Percentiles rank a stretch among this genome's conserved stretches.
These are phyloP conservation scores for Cerceris ruficornis DNA, from an alignment of 2,888 invertebrate species.

Conservation along the genomic window DNA sequence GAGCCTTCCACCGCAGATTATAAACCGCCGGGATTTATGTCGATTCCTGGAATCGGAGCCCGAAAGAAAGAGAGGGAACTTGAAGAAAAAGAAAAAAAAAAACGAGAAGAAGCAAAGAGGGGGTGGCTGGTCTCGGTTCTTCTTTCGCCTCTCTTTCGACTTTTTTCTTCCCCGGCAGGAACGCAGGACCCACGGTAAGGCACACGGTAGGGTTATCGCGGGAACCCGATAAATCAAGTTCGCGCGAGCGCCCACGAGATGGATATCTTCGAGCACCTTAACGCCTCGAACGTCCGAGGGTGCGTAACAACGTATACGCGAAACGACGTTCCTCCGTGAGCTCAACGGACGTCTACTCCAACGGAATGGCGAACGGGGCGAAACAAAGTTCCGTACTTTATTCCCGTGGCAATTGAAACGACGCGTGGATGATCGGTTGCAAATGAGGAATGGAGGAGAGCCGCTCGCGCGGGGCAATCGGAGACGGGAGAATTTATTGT, in stretches of 20 bases:
- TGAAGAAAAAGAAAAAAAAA: not conserved
- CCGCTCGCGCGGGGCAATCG: slow-evolving; percentile 38
- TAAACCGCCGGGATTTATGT: slow-evolving; percentile 78
- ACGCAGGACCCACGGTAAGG: slow-evolving; percentile 37
- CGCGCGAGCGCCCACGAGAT: slow-evolving; percentile 72
- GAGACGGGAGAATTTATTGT: slow-evolving; percentile 49
- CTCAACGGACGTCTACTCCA: slow-evolving; percentile 4
- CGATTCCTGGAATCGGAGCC: slow-evolving; percentile 76
- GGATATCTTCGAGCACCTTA: slow-evolving; percentile 64
- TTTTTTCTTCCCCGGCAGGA: slow-evolving; percentile 55
- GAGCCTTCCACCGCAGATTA: slow-evolving; percentile 75
- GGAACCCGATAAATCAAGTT: slow-evolving; percentile 74
- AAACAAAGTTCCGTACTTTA: slow-evolving; percentile 38
- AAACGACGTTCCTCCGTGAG: slow-evolving; percentile 42
- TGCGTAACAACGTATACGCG: slow-evolving; percentile 19
- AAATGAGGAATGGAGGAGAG: slow-evolving; percentile 42
- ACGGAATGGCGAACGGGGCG: slow-evolving; percentile 35
- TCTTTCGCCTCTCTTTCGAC: slow-evolving; percentile 52
- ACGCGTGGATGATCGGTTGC: slow-evolving; percentile 55
- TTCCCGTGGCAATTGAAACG: slow-evolving; percentile 54
- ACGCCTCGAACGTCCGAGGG: slow-evolving; percentile 17
- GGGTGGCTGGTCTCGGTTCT: slow-evolving; percentile 32
- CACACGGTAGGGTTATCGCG: slow-evolving; percentile 67
- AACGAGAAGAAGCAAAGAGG: not conserved
- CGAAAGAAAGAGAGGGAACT: slow-evolving; percentile 50